These are phyloP conservation scores for Tragulus kanchil DNA, from an alignment of 2,113 vertebrate genomes.

Conservation along the genomic window DNA sequence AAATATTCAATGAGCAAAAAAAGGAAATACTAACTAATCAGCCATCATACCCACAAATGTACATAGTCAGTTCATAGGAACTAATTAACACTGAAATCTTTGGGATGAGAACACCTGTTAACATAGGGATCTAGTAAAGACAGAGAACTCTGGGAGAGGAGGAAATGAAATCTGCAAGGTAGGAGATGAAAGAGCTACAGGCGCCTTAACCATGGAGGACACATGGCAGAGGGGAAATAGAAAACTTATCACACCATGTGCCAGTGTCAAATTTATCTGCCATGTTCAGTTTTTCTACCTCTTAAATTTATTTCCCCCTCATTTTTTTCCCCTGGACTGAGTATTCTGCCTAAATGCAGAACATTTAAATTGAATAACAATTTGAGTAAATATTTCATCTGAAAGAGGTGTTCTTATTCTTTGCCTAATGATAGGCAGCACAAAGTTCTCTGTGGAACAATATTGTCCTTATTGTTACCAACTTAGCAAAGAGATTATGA, in stretches of 20 bases:
- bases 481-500: background rate
- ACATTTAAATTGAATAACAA: background rate
- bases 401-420: too few species aligned
- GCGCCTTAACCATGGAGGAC: rapidly evolving
- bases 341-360: background rate
- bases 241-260: background rate
- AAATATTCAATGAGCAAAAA: constrained; percentile 10
- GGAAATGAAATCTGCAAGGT: background rate
- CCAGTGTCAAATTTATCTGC: background rate
- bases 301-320: background rate
- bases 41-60: background rate
- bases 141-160: background rate
- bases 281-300: background rate
- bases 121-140: background rate
- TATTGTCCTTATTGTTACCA: too few species aligned
- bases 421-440: too few species aligned
- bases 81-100: background rate
- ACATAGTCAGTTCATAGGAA: background rate
- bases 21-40: background rate
- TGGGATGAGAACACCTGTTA: background rate
- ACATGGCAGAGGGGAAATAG: rapidly evolving
- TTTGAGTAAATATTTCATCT: background rate
- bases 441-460: too few species aligned
- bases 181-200: background rate
- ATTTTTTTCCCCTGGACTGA: background rate